These are phyloP conservation scores for Orgyia antiqua DNA, from an alignment of 2,888 invertebrate species.

Conservation along the genomic window DNA sequence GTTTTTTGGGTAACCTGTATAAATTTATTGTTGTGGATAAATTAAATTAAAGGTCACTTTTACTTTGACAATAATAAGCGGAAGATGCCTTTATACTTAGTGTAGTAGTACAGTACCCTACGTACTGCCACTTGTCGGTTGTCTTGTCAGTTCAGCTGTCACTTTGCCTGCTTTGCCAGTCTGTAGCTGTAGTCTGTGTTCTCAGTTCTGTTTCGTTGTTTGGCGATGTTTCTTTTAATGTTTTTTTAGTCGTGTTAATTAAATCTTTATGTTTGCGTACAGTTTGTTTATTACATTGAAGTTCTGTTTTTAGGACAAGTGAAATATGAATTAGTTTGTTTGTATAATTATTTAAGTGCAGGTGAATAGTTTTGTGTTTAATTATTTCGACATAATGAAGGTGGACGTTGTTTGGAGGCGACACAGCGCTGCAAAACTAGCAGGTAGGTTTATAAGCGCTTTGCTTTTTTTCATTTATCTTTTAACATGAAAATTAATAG, in stretches of 20 bases:
- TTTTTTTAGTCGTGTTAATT: slow-evolving; percentile 48
- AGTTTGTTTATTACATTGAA: slow-evolving; percentile 32
- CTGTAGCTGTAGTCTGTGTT: slow-evolving; percentile 28
- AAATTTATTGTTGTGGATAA: too few relatives aligned
- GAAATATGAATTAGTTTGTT: slow-evolving; percentile 28
- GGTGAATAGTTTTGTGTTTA: slow-evolving; percentile 43
- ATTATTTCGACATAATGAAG: slow-evolving; percentile 66
- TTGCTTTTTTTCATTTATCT: too few relatives aligned
- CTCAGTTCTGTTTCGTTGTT: too few relatives aligned
- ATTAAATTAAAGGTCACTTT: too few relatives aligned
- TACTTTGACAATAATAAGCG: too few relatives aligned
- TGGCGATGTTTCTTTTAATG: slow-evolving; percentile 38
- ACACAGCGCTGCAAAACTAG: slow-evolving; percentile 53
- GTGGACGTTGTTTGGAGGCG: slow-evolving; percentile 61
- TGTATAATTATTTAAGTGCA: slow-evolving; percentile 29
- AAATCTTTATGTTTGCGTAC: slow-evolving; percentile 39
- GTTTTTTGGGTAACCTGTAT: too few relatives aligned
- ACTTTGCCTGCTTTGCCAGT: slow-evolving; percentile 11
- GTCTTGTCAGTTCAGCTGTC: neutral
- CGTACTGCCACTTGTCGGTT: slow-evolving; percentile 3
- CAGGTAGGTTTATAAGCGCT: slow-evolving; percentile 50
- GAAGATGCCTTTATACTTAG: too few relatives aligned
- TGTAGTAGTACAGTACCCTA: too few relatives aligned
- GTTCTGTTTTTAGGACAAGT: slow-evolving; percentile 31
- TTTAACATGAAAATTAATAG: too few relatives aligned